Conservation (phyloP, 1,140 invertebrate species). For the Acromyrmex echinatior region DNA sequence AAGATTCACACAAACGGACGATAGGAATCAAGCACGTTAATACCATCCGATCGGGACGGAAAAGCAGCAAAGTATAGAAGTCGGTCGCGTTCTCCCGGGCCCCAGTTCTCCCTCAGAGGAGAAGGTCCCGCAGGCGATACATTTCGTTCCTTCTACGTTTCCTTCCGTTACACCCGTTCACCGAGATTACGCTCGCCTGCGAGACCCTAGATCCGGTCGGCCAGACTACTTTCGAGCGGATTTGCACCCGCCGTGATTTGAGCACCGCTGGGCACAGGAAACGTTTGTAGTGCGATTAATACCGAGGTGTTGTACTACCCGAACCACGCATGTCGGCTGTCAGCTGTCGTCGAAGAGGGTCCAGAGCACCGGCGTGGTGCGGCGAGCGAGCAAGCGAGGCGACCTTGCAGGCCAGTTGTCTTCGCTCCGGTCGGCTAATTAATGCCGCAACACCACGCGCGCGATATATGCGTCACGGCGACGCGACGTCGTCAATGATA, state of each 20-base stretch:
- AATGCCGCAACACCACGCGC: constrained; percentile 75
- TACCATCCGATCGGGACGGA: neutral
- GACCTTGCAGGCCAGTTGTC: constrained; percentile 82
- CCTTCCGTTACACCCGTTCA: constrained; percentile 7
- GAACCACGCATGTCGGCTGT: constrained; percentile 83
- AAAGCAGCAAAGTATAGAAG: neutral
- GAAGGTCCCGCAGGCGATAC: neutral
- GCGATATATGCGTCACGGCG: constrained; percentile 46
- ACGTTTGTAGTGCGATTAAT: constrained; percentile 85
- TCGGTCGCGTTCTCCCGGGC: neutral
- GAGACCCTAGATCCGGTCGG: neutral
- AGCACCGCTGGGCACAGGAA: constrained; percentile 81
- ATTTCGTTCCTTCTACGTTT: neutral
- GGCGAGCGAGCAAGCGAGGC: constrained; percentile 58
- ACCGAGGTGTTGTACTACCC: constrained; percentile 84
- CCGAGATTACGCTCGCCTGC: neutral
- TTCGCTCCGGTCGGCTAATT: constrained; percentile 81
- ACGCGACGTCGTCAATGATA: constrained; percentile 40
- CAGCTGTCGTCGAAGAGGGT: constrained; percentile 79
- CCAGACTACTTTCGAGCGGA: neutral
- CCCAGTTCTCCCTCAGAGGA: no score
- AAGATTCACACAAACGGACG: neutral
- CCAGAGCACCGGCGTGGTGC: constrained; percentile 59
- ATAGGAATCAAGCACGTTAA: neutral
- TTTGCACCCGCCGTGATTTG: constrained; percentile 70